These are phyloP conservation scores for Piscicola geometra DNA, from an alignment of 2,888 invertebrate genomes.

Conservation along the genomic window DNA sequence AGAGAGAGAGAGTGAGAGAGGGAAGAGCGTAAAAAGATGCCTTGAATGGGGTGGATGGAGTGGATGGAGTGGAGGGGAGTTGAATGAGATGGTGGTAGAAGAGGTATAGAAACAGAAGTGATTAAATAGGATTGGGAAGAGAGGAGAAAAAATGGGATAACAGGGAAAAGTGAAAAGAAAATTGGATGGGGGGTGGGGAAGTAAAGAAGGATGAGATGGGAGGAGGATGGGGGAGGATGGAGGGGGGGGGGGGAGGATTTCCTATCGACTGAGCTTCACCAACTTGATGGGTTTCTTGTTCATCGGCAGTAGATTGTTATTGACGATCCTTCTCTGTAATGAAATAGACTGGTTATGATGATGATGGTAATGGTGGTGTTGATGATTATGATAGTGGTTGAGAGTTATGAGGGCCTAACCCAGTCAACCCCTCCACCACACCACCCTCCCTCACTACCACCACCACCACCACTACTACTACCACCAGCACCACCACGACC, in stretches of 20 bases:
- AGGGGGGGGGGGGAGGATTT: neutral
- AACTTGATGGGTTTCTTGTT: constrained; percentile 27
- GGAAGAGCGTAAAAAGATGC: neutral
- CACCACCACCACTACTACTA: too few species aligned
- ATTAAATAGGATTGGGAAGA: neutral
- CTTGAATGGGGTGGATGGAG: neutral
- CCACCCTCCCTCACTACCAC: too few species aligned
- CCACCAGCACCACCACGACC: too few species aligned
- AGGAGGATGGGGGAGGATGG: neutral
- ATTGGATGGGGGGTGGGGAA: neutral
- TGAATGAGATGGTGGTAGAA: too few species aligned
- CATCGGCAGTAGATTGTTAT: constrained; percentile 56
- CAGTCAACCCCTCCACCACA: too few species aligned
- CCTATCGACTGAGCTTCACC: constrained; percentile 28
- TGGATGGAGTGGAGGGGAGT: too few species aligned
- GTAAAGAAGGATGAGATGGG: neutral
- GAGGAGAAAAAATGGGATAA: neutral
- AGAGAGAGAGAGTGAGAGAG: neutral
- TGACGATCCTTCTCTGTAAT: constrained; percentile 43
- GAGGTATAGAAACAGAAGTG: neutral
- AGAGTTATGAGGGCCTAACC: too few species aligned
- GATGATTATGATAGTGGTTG: too few species aligned
- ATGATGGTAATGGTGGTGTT: too few species aligned
- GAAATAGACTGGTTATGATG: too few species aligned
- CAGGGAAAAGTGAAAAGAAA: neutral